phyloP scores from a whole-genome alignment of 1,140 invertebrate genomes.

The Charaxes varanes region DNA sequence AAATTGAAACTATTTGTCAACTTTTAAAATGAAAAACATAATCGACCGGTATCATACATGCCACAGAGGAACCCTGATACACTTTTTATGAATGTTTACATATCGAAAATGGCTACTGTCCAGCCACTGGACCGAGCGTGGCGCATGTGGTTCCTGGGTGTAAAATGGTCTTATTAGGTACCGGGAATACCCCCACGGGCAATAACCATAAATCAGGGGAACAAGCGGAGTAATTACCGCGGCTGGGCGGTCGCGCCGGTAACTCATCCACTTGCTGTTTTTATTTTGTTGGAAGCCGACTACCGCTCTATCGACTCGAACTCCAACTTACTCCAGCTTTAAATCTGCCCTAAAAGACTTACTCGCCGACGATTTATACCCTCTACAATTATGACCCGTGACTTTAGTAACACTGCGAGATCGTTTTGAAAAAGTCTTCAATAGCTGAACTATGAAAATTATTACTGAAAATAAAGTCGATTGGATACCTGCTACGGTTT shows the following conservation, averaged over 20 bases:
- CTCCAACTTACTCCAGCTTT: slow-evolving; percentile 65
- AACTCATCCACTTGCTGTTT: slow-evolving; percentile 69
- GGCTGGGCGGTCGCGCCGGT: slow-evolving; percentile 66
- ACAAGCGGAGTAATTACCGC: slow-evolving; percentile 72
- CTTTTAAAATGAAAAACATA: too few relatives aligned
- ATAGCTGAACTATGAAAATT: too few relatives aligned
- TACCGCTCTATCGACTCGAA: slow-evolving; percentile 66
- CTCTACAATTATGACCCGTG: slow-evolving; percentile 52
- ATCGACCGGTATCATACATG: too few relatives aligned
- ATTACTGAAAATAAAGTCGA: too few relatives aligned
- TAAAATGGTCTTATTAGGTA: slow-evolving; percentile 73
- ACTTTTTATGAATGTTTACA: too few relatives aligned
- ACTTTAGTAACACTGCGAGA: too few relatives aligned
- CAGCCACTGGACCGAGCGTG: slow-evolving; percentile 36
- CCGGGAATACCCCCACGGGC: slow-evolving; percentile 66
- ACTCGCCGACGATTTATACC: slow-evolving; percentile 48
- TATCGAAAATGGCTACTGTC: slow-evolving; percentile 58
- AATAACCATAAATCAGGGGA: slow-evolving; percentile 74
- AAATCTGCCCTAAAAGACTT: slow-evolving; percentile 59
- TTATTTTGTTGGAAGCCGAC: slow-evolving; percentile 67
- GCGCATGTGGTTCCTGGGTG: slow-evolving; percentile 64
- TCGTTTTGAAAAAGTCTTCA: too few relatives aligned
- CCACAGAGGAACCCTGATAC: too few relatives aligned
- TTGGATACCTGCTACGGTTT: too few relatives aligned
- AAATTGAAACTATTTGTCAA: too few relatives aligned